Evolutionary conservation across 2,113 vertebrate species (phyloP).

Genomic region (Tamias sibiricus): DNA sequence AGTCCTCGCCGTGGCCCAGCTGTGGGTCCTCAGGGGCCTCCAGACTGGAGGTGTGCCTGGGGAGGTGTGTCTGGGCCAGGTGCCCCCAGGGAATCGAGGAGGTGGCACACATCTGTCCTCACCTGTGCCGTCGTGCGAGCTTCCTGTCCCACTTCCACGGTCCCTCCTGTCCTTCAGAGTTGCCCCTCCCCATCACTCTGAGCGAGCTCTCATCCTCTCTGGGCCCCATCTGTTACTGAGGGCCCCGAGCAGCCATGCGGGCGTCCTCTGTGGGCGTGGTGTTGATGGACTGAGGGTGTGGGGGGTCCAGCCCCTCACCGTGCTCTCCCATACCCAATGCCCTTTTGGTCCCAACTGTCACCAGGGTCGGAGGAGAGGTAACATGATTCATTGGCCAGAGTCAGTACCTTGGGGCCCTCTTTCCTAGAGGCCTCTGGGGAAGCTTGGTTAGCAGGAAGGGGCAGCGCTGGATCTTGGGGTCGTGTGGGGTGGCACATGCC

Average conservation of each 20-base stretch:
- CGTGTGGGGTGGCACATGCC: fast-evolving
- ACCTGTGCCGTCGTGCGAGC: background rate
- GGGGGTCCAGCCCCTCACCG: no score
- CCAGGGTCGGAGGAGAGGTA: background rate
- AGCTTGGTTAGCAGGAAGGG: background rate
- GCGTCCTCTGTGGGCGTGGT: background rate
- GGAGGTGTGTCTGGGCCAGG: background rate
- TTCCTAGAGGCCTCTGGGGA: background rate
- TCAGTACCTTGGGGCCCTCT: background rate
- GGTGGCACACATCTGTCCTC: fast-evolving
- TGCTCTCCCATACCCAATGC: background rate
- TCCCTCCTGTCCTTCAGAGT: background rate
- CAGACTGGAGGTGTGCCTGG: no score
- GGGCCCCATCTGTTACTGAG: no score
- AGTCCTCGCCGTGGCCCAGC: background rate
- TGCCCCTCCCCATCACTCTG: fast-evolving
- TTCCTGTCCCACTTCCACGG: fast-evolving
- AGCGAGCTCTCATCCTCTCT: background rate
- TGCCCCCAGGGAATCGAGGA: background rate
- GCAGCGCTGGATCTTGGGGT: background rate
- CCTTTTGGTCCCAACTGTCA: background rate
- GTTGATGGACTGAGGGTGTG: fast-evolving
- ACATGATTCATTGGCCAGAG: background rate
- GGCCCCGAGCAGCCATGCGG: fast-evolving
- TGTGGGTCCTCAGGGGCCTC: background rate